These are phyloP conservation scores for Stigmatopora argus DNA, from an alignment of 2,113 vertebrate genomes.

Conservation along the genomic window DNA sequence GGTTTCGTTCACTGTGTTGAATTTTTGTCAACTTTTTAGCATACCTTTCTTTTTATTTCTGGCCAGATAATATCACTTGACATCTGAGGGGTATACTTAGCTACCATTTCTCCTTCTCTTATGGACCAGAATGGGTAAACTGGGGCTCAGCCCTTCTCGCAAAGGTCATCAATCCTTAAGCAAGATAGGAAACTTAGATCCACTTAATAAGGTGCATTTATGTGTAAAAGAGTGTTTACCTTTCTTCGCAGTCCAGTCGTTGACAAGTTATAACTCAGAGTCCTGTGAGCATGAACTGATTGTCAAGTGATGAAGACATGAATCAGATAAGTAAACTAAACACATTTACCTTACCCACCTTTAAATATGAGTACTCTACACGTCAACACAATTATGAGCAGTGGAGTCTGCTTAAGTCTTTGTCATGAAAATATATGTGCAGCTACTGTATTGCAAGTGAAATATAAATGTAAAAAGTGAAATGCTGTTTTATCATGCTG, in stretches of 20 bases:
- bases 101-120: constrained; percentile 15
- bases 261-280: background rate
- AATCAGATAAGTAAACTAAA: background rate
- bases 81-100: constrained; percentile 8
- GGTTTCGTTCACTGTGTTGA: background rate
- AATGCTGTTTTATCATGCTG: background rate
- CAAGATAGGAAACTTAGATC: background rate
- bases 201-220: background rate
- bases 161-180: too few relatives aligned
- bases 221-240: background rate
- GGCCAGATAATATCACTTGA: background rate
- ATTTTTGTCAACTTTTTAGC: background rate
- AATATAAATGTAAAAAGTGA: too few relatives aligned
- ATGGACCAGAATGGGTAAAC: background rate
- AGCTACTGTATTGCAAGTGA: background rate
- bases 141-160: background rate
- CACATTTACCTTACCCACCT: background rate
- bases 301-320: background rate
- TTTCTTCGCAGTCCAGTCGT: background rate
- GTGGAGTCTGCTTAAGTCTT: background rate
- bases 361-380: background rate
- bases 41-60: background rate
- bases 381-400: background rate
- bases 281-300: background rate
- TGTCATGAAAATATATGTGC: background rate